Evolutionary conservation across 2,888 invertebrate genomes (phyloP), one percentile per base, ranked within the genome.

Genomic region (Ectemnius continuus): DNA sequence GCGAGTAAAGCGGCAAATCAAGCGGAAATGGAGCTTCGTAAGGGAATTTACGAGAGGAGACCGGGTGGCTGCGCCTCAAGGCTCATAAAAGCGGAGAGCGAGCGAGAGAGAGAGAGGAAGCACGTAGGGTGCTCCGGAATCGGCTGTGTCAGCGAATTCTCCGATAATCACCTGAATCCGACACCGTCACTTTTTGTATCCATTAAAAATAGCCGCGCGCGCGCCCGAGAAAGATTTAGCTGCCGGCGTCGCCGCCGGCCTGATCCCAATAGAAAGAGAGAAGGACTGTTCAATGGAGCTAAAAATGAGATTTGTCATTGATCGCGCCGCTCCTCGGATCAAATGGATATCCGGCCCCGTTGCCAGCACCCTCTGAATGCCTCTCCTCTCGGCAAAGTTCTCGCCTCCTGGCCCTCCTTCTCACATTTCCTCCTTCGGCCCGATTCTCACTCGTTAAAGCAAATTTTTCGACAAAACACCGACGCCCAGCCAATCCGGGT

Each of bases 381-480:
- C 23, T 23, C 23, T 47, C 13, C 23, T 47, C 13, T 65, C 59
- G 69, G 71, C 74, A 81, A 78, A 73, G 72, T 80, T 56, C 57
- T 65, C 63, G 46, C 23, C 64, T 23, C 2, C 23, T n/a, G n/a
- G n/a, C 23, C 3, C 23, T 23, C 23, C 23, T 23, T 23, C 23
- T 23, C 23, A 23, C 23, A 23, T 23, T 23, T 23, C 23, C 23
- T 23, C 23, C 23, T 23, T 23, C 3, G 2, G 3, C 23, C 23
- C 3, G 23, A 23, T 23, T 23, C 23, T 23, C 23, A 67, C 73
- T 83, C 78, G 83, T 83, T 83, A 81, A 71, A 81, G 67, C 67
- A 70, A 76, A 79, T 81, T 79, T 73, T 75, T 75, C 8, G 61
- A 67, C 58, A 23, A 46, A 60, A 67, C 67, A 56, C 14, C 57